Evolutionary conservation across 2,888 invertebrate species (phyloP), one percentile per base, ranked within the genome.

Genomic region (Microplitis manilae): DNA sequence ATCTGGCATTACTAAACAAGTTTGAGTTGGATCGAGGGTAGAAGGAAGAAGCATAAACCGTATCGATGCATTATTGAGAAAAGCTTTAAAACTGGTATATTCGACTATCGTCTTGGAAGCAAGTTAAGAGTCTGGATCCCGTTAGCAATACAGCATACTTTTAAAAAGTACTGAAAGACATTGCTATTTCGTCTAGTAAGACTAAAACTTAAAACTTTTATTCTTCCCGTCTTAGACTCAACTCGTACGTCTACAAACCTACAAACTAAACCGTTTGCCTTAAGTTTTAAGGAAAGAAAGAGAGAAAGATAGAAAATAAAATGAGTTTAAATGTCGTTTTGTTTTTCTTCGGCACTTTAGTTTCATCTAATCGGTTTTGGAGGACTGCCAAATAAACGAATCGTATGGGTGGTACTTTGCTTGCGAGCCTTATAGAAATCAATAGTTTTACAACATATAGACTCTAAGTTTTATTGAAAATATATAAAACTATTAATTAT

Each of bases 351-450:
- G 30, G 64, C 67, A 68, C 60, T 73, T 65, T 50, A 73, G 59
- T 60, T 73, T 67, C 67, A 73, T 60, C 67, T 67, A 73, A 73
- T 73, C 73, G 73, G n/a, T 73, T 73, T 60, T 73, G 73, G 73
- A 73, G 59, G 20, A 38, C 2, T 30, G 73, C 73, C 73, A 73
- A 73, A 67, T 73, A 73, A 73, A 73, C 67, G 67, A 67, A 67
- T 73, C 60, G 67, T 50, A 68, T 38, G 60, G 60, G 38, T 67
- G 67, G 60, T 9, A 40, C 50, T 41, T 41, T 9, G 20, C 50
- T 41, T 41, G n/a, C 1, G 8, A 59, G 40, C 20, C 64, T 65
- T 20, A 2, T 62, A 8, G 6, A 15, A 62, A 62, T 62, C 62
- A 62, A 62, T 62, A 62, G 62, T 62, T 62, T 62, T 20, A 59